Conservation (phyloP, 2,113 vertebrate species). For the Toxostoma redivivum region DNA sequence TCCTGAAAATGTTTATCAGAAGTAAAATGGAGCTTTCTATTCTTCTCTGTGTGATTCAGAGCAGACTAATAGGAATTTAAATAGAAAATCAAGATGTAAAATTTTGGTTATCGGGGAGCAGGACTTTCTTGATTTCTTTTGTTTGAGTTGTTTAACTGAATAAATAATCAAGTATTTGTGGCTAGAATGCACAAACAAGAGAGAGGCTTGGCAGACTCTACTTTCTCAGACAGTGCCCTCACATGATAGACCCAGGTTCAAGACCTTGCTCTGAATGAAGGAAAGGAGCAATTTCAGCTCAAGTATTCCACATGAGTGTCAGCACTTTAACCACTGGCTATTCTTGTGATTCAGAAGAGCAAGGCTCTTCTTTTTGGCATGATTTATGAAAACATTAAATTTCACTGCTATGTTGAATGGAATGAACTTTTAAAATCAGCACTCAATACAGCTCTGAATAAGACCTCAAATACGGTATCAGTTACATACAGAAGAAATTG, state of each 20-base stretch:
- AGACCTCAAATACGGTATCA: background rate
- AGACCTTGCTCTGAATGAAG: constrained; percentile 2
- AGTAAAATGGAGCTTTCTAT: background rate
- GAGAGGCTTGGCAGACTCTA: background rate
- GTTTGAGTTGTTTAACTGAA: background rate
- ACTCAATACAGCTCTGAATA: background rate
- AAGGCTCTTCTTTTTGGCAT: background rate
- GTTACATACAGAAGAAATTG: background rate
- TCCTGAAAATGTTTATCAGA: background rate
- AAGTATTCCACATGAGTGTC: background rate
- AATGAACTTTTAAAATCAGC: background rate
- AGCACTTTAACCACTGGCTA: constrained; percentile 8
- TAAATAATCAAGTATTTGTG: background rate
- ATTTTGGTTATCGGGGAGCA: background rate
- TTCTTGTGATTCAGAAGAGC: background rate
- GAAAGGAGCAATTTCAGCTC: constrained; percentile 12
- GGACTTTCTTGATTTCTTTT: background rate
- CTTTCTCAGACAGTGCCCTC: background rate
- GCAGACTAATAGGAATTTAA: background rate
- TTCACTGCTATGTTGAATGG: background rate
- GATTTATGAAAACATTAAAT: background rate
- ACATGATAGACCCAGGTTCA: background rate
- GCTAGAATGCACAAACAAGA: background rate
- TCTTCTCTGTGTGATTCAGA: background rate
- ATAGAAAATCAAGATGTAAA: background rate